phyloP scores from a whole-genome alignment of 2,888 invertebrate species.

The Polylopha cassiicola region DNA sequence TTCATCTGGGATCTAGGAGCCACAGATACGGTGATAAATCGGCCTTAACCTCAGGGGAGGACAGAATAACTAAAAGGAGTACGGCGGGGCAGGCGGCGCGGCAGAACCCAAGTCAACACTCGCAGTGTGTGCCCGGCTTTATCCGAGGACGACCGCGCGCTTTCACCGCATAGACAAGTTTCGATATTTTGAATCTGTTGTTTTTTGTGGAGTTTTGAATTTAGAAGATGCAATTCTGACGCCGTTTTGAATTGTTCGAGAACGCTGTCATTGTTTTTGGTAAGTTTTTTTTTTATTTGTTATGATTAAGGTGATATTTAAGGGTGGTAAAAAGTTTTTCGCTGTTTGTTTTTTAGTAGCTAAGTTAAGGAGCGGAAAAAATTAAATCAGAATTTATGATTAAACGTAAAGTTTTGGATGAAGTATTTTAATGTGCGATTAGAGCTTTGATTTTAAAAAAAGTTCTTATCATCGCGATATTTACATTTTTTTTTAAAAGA shows the following conservation, averaged over 20 bases:
- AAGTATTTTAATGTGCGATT: too few relatives aligned
- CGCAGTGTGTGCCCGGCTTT: constrained; percentile 64
- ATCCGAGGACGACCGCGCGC: constrained; percentile 54
- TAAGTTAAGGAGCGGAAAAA: too few relatives aligned
- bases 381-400: too few relatives aligned
- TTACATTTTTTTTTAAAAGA: too few relatives aligned
- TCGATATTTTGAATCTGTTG: constrained; percentile 11
- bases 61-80: constrained; percentile 66
- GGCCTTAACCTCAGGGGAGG: constrained; percentile 60
- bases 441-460: too few relatives aligned
- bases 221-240: constrained; percentile 15
- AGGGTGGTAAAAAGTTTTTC: background rate
- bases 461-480: too few relatives aligned
- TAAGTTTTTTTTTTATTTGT: constrained; percentile 8
- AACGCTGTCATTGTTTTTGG: constrained; percentile 10
- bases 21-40: constrained; percentile 61
- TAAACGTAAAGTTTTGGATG: too few relatives aligned
- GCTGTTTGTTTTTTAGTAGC: background rate
- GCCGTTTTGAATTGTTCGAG: constrained; percentile 1
- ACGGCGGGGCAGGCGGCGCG: constrained; percentile 59
- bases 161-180: constrained; percentile 28
- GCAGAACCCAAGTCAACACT: constrained; percentile 40
- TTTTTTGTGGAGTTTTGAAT: constrained; percentile 12
- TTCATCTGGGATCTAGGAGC: constrained; percentile 19
- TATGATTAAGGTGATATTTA: background rate